Evolutionary conservation across 2,797 vertebrate genomes (phyloP), one percentile per base, ranked within the genome.

Genomic region (Aplochiton taeniatus): DNA sequence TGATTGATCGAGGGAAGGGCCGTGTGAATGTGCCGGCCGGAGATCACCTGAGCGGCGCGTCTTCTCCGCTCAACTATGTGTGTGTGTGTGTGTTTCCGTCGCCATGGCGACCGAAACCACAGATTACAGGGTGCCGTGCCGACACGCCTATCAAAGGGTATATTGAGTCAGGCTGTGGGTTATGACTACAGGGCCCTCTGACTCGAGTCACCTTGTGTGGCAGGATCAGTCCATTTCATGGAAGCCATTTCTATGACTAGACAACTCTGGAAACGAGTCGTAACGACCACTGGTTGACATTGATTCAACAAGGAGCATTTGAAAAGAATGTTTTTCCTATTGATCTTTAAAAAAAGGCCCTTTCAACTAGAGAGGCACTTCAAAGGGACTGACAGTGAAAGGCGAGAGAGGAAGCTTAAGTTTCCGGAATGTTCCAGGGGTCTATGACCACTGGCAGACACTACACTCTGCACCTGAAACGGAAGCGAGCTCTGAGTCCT

Each of bases 141-240:
- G 86, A 65, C 87, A 86, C 89, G 83, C 88, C 90, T 88, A 68
- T 84, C 70, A 66, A 85, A 75, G 78, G 76, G 76, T 82, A 74
- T 80, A 85, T 84, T 89, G 87, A 89, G 85, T 92, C 88, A 92
- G 84, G 68, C 84, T 82, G 85, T 5, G 88, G 89, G 89, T 89
- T 86, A 87, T 85, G 87, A 89, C 81, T 88, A 43, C 55, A 70
- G 48, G 18, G 16, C 53, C 19, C 53, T 78, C 70, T 61, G 69
- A 67, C 73, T 42, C 71, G 45, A 85, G 87, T 82, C 87, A 91
- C 88, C 84, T 90, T 89, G 74, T 68, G 87, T 83, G 82, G 73
- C 62, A 77, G 13, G 67, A 66, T 56, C 72, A 54, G 17, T 55
- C 62, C 46, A 55, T 41, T 2, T 63, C 42, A 54, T 58, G 16